These are phyloP conservation scores for Picus viridis DNA, from an alignment of 2,797 vertebrate species.

Conservation along the genomic window DNA sequence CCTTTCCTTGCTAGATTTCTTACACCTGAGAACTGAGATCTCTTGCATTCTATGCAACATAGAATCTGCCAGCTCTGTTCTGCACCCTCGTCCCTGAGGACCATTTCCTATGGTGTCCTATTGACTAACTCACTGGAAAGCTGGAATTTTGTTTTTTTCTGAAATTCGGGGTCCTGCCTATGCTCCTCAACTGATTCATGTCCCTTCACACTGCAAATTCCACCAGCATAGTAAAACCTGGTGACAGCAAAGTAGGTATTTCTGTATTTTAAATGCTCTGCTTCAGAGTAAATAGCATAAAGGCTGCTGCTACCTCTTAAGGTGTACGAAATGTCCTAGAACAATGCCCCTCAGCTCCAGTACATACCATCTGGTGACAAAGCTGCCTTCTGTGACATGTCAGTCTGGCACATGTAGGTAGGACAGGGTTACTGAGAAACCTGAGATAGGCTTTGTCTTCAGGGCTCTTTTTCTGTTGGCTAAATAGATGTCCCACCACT, in stretches of 20 bases:
- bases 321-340: background rate
- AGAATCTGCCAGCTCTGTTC: no score
- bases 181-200: no score
- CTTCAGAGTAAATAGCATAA: background rate
- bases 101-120: no score
- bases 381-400: background rate
- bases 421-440: background rate
- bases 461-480: background rate
- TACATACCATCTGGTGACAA: background rate
- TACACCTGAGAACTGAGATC: no score
- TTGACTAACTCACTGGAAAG: no score
- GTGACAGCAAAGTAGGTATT: background rate
- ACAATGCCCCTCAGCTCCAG: background rate
- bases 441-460: background rate
- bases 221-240: background rate
- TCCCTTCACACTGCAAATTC: no score
- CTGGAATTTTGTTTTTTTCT: no score
- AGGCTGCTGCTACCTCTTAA: background rate
- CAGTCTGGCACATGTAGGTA: background rate
- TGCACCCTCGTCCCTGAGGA: no score
- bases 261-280: background rate
- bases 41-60: no score
- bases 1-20: no score
- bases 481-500: background rate
- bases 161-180: no score